Evolutionary conservation across 2,888 invertebrate genomes (phyloP).

Genomic region (Lasioglossum leucozonium): DNA sequence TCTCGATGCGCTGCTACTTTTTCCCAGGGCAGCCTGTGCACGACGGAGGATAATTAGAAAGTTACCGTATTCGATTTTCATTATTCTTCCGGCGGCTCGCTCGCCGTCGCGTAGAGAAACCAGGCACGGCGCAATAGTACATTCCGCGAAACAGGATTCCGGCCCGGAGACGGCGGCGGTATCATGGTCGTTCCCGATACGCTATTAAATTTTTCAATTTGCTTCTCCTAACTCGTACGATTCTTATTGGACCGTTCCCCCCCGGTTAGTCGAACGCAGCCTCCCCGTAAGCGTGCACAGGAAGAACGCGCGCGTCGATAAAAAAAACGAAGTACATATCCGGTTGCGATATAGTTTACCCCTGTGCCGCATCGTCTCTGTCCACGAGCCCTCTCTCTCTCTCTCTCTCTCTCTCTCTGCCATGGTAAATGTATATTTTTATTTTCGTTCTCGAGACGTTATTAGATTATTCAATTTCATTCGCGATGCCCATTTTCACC

Average conservation of each 20-base stretch:
- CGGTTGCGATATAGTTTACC: conserved; percentile 5
- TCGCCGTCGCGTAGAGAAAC: neutral
- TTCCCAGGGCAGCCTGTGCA: neutral
- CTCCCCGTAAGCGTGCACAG: conserved; percentile 13
- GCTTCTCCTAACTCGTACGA: conserved; percentile 24
- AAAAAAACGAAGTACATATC: conserved; percentile 13
- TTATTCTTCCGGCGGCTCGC: neutral
- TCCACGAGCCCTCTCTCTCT: neutral
- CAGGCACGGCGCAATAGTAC: neutral
- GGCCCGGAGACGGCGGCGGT: neutral
- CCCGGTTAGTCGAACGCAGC: conserved; percentile 11
- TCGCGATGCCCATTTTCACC: neutral
- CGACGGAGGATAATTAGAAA: neutral
- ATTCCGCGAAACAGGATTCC: neutral
- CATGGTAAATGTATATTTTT: conserved; percentile 2
- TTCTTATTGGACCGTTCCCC: conserved; percentile 37
- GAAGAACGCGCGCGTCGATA: conserved; percentile 13
- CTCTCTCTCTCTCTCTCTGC: neutral
- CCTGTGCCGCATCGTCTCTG: neutral
- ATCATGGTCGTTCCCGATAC: conserved; percentile 21
- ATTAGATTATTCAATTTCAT: conserved; percentile 46
- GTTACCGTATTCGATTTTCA: neutral
- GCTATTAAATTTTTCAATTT: conserved; percentile 50
- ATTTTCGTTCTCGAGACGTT: conserved; percentile 30
- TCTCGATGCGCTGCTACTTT: neutral